A percentile compares a stretch with the other conserved stretches of the same genome.
phyloP scores from a whole-genome alignment of 2,113 vertebrate genomes.

The Copsychus sechellarum region DNA sequence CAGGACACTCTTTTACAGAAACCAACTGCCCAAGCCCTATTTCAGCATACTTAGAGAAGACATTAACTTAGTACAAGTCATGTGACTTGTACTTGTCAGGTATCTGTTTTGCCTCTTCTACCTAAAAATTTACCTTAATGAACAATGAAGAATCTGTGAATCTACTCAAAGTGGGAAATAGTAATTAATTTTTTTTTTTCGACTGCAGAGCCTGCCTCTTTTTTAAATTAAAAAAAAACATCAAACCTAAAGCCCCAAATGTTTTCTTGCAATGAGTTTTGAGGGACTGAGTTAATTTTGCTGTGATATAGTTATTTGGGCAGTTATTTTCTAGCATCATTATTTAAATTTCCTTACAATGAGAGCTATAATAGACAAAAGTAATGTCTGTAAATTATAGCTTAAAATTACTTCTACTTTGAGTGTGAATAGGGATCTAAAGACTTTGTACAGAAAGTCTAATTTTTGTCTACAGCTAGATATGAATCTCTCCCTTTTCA shows the following conservation, averaged over 20 bases:
- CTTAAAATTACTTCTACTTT: not conserved
- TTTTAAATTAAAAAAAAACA: not conserved
- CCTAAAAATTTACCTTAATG: not conserved
- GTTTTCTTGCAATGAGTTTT: not conserved
- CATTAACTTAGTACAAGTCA: not conserved
- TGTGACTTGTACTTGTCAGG: not conserved
- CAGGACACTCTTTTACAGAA: not conserved
- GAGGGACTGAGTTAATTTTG: not conserved
- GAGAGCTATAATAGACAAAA: not conserved
- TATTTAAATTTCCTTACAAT: not conserved
- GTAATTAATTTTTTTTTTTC: no score
- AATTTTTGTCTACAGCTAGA: not conserved
- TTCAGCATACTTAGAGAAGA: not conserved
- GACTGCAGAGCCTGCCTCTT: not conserved
- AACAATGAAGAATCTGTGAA: not conserved
- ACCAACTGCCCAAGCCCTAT: not conserved
- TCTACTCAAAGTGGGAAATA: not conserved
- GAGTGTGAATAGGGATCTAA: not conserved
- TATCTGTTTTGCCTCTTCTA: not conserved
- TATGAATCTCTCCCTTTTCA: not conserved
- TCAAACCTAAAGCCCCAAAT: not conserved
- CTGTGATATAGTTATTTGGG: not conserved
- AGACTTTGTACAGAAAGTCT: not conserved
- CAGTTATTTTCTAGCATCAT: not conserved
- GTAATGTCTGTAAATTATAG: not conserved